Evolutionary conservation across 2,113 vertebrate genomes (phyloP).

Genomic region (Podilymbus podiceps): DNA sequence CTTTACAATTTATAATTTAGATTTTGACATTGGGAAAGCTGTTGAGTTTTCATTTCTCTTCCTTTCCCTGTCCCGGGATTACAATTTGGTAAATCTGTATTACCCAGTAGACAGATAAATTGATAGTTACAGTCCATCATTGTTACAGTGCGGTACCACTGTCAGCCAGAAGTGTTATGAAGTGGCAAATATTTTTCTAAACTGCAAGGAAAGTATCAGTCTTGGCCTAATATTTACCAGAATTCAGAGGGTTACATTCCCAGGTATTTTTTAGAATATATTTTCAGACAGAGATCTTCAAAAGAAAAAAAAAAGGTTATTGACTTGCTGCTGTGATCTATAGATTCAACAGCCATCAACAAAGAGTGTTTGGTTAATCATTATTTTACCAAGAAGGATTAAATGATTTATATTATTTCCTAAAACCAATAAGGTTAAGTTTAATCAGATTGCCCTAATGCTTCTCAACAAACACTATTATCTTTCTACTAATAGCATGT

Average conservation of each 20-base stretch:
- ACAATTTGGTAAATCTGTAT: neutral
- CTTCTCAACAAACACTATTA: neutral
- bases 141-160: neutral
- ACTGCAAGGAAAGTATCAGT: neutral
- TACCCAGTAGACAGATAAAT: constrained; percentile 23
- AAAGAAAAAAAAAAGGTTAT: neutral
- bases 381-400: constrained; percentile 2
- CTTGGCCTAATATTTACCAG: neutral
- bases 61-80: neutral
- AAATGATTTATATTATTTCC: neutral
- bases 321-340: neutral
- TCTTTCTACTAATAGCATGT: neutral
- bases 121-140: neutral
- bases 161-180: neutral
- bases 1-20: neutral
- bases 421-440: neutral
- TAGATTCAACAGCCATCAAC: neutral
- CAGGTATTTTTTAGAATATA: neutral
- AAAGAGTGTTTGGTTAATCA: neutral
- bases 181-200: constrained; percentile 39
- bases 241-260: neutral
- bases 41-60: constrained; percentile 17
- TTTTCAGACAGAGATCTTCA: neutral
- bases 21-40: neutral
- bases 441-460: constrained; percentile 15